phyloP scores from a whole-genome alignment of 2,888 invertebrate species.

The Pardosa pseudoannulata region DNA sequence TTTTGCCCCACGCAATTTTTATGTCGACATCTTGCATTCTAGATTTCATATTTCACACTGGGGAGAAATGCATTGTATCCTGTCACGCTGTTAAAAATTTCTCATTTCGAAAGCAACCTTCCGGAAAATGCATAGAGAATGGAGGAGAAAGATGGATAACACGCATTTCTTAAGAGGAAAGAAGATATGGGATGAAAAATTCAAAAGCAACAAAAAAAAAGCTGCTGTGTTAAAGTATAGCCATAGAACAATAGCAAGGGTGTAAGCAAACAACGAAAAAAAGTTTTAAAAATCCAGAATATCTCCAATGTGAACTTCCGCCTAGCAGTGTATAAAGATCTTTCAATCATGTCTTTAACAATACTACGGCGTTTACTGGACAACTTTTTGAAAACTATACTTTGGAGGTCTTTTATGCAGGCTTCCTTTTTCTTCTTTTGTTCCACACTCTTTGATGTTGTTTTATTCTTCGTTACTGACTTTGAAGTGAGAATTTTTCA shows the following conservation, averaged over 20 bases:
- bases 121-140: constrained; percentile 26
- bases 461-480: constrained; percentile 41
- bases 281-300: constrained; percentile 3
- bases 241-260: constrained; percentile 38
- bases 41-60: too few species aligned
- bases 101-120: not conserved
- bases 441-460: constrained; percentile 29
- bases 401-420: constrained; percentile 41
- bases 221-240: not conserved
- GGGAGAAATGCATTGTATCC: too few species aligned
- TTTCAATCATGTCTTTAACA: constrained; percentile 67
- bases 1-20: too few species aligned
- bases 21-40: too few species aligned
- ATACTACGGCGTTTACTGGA: constrained; percentile 52
- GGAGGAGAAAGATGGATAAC: constrained; percentile 32
- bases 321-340: constrained; percentile 35
- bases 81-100: not conserved
- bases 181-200: not conserved
- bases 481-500: constrained; percentile 56
- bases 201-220: not conserved
- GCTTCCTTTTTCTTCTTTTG: constrained; percentile 22
- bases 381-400: constrained; percentile 64
- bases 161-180: constrained; percentile 19
- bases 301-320: constrained; percentile 42
- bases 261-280: constrained; percentile 21